Conservation (phyloP, 2,797 vertebrate species). For the Anguilla marmorata region DNA sequence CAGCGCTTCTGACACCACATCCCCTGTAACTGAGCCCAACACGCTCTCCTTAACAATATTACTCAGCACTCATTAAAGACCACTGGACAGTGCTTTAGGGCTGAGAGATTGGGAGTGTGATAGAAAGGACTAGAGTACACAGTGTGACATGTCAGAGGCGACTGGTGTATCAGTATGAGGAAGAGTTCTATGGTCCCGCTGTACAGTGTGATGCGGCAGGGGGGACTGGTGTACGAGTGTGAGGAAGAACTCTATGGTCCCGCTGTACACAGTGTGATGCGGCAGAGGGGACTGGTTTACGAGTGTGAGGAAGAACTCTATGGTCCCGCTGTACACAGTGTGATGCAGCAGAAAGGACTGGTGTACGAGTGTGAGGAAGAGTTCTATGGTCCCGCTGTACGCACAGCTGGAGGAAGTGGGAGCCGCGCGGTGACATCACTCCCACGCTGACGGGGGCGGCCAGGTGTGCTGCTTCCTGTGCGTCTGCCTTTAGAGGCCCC, state of each 20-base stretch:
- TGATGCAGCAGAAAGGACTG: neutral
- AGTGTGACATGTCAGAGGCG: neutral
- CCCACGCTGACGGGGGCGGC: neutral
- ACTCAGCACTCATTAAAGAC: neutral
- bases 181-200: neutral
- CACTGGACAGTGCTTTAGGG: neutral
- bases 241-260: neutral
- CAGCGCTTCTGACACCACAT: neutral
- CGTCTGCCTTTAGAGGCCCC: neutral
- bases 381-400: neutral
- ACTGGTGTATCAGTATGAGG: neutral
- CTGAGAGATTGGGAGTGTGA: no score
- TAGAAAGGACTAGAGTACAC: no score
- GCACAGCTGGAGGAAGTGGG: neutral
- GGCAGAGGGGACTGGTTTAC: neutral
- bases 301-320: neutral
- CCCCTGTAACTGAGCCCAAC: neutral
- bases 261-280: neutral
- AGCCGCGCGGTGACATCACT: neutral
- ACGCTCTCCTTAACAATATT: neutral
- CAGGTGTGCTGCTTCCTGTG: neutral
- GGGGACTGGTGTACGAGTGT: neutral
- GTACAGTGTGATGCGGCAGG: neutral
- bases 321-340: neutral
- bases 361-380: neutral